Base-by-base conservation (phyloP, 1,140 invertebrate genomes). In the Rhizoglyphus robini region DNA sequence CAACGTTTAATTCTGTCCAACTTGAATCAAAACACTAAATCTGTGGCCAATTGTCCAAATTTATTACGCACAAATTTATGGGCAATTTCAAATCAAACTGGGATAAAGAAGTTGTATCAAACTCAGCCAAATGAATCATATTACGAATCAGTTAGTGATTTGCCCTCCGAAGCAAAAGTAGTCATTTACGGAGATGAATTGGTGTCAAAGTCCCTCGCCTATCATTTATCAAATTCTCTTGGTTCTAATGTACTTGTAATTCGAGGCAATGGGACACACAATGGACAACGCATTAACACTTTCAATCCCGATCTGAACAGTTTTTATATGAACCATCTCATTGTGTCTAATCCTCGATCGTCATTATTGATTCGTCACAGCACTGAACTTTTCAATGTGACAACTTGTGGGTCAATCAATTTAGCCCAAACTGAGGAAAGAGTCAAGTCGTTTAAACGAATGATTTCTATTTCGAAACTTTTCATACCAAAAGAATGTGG, bases 181-280 rank as follows among this genome's bases (percentile, higher is more conserved):
- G 3, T 64, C 1, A 64, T 64, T 11, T 64, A 64, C 41, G 63
- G 63, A 2, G 46, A 64, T 25, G 63, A 64, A 30, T 57, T 64
- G 46, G 46, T 48, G 15, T 31, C 63, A 4, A 51, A 48, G 41
- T 48, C 63, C 1, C 25, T 64, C 3, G 63, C 63, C 1, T 64
- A 49, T 51, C 63, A 64, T 64, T 36, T 64, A 4, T 49, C 46
- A 15, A 29, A 60, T 46, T 1, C 2, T n/a, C 8, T 23, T 3
- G 62, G 46, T 23, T 1, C 20, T 27, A 57, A 64, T 25, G 38
- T 47, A 29, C 11, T 64, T 15, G 63, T 64, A 13, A 51, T 64
- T 36, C 41, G 41, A 2, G 63, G 63, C 1, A 48, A 64, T 51
- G 46, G 63, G 3, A 48, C 41, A 3, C 41, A 23, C 8, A 27